These are phyloP conservation scores for Orthosia gothica DNA, from an alignment of 2,888 invertebrate species.

Conservation along the genomic window DNA sequence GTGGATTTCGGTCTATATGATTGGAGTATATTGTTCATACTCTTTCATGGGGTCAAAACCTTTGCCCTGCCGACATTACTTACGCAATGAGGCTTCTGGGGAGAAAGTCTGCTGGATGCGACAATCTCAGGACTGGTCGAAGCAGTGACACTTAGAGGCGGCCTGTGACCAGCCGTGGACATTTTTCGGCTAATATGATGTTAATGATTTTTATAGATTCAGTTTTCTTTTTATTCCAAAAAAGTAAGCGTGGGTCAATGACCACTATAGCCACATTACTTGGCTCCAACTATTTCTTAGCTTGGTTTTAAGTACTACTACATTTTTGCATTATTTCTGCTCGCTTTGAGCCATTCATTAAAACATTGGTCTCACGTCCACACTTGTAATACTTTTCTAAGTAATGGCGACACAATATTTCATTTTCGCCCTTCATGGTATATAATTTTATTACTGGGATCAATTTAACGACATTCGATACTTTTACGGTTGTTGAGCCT, in stretches of 20 bases:
- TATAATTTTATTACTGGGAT: conserved; percentile 87
- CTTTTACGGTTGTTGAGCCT: conserved; percentile 87
- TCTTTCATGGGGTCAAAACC: too few relatives aligned
- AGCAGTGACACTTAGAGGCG: too few relatives aligned
- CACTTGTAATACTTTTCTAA: conserved; percentile 54
- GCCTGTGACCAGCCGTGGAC: too few relatives aligned
- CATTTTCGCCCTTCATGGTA: too few relatives aligned
- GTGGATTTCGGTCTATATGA: too few relatives aligned
- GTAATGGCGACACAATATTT: conserved; percentile 75
- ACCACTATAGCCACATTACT: not conserved
- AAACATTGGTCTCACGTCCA: conserved; percentile 15
- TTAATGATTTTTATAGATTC: not conserved
- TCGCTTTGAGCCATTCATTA: not conserved
- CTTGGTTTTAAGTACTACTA: too few relatives aligned
- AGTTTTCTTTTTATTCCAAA: not conserved
- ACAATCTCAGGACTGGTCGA: too few relatives aligned
- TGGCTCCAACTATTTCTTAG: not conserved
- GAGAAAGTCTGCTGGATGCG: too few relatives aligned
- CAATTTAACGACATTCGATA: conserved; percentile 87
- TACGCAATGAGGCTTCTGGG: too few relatives aligned
- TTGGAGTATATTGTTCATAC: too few relatives aligned
- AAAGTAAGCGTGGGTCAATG: not conserved
- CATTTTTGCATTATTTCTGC: not conserved
- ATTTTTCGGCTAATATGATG: too few relatives aligned
- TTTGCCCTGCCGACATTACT: too few relatives aligned